phyloP scores from a whole-genome alignment of 2,113 vertebrate species.

The Ptilonorhynchus violaceus region DNA sequence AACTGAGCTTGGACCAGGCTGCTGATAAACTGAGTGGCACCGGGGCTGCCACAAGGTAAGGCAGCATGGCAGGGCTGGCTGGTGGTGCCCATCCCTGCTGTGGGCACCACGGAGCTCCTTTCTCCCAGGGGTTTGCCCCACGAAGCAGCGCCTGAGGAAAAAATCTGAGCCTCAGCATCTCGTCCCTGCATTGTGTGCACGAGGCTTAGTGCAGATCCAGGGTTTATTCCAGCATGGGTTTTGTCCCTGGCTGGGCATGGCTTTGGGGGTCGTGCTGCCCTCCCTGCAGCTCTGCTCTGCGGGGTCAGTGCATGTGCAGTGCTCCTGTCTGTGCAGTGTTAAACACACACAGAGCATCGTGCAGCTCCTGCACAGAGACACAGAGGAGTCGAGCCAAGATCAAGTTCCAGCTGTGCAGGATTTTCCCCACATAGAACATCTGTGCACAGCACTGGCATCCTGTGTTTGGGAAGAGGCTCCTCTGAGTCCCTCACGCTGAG shows the following conservation, averaged over 20 bases:
- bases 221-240: background rate
- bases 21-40: background rate
- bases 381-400: background rate
- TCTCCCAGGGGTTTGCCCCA: background rate
- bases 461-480: background rate
- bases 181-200: accelerated
- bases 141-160: background rate
- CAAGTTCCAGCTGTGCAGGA: background rate
- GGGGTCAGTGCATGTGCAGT: accelerated
- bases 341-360: background rate
- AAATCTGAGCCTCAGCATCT: background rate
- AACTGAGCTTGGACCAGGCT: background rate
- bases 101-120: background rate
- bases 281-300: background rate
- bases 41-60: background rate
- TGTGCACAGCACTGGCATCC: accelerated
- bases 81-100: background rate
- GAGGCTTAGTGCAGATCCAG: background rate
- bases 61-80: background rate
- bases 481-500: accelerated
- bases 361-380: background rate
- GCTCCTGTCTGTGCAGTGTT: accelerated
- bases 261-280: background rate
- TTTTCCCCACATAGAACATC: background rate
- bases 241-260: background rate